Conservation (phyloP, 1,140 invertebrate genomes). For the Zaprionus nigranus region DNA sequence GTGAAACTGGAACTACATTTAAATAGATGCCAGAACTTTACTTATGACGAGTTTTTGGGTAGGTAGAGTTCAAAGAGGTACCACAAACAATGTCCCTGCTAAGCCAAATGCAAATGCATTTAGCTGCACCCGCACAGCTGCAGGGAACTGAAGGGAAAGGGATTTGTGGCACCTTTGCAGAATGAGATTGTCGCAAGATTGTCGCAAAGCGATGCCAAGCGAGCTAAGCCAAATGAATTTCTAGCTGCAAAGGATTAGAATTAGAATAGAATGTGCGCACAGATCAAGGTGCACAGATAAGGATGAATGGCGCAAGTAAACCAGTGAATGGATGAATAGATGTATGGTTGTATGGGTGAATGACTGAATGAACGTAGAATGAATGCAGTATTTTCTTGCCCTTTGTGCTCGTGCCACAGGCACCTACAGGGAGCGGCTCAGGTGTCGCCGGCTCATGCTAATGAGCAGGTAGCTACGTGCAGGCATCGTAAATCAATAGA, state of each 20-base stretch:
- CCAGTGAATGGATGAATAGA: slow-evolving; percentile 1
- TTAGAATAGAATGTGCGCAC: slow-evolving; percentile 42
- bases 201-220: slow-evolving; percentile 42
- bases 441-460: slow-evolving; percentile 40
- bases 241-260: slow-evolving; percentile 38
- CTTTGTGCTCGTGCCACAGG: slow-evolving; percentile 27
- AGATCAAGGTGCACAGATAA: slow-evolving; percentile 21
- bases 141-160: slow-evolving; percentile 49
- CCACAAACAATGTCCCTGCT: neutral
- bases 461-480: slow-evolving; percentile 53
- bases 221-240: slow-evolving; percentile 56
- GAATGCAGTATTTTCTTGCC: slow-evolving; percentile 6
- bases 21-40: neutral
- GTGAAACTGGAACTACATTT: neutral
- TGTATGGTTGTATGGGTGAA: slow-evolving; percentile 18
- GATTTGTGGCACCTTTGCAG: slow-evolving; percentile 45
- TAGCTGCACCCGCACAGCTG: slow-evolving; percentile 49
- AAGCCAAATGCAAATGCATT: slow-evolving; percentile 29
- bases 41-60: slow-evolving; percentile 27
- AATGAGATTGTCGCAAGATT: slow-evolving; percentile 54
- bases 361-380: slow-evolving; percentile 33
- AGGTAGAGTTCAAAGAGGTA: neutral
- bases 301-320: slow-evolving; percentile 14
- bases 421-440: neutral
- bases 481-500: slow-evolving; percentile 56